Evolutionary conservation across 2,888 invertebrate genomes (phyloP), one percentile per base, ranked within the genome.

Genomic region (Scrobipalpa costella): DNA sequence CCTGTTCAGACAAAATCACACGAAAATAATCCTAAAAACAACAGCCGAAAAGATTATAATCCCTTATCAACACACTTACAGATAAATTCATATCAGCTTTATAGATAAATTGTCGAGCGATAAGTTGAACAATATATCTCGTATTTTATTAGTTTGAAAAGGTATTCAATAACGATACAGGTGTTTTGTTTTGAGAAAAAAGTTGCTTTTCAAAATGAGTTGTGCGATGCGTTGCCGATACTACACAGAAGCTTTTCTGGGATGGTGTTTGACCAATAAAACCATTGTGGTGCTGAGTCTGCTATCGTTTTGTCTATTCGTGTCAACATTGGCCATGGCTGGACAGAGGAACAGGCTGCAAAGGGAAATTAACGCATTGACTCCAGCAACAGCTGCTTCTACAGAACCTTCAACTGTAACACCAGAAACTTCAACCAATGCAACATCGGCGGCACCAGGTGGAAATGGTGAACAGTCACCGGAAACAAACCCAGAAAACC

Each of bases 241-340:
- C 67, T 86, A 85, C 61, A 78, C 78, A 0, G 80, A 85, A 21
- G 74, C 76, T 44, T 75, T 77, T 0, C 36, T 85, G 2, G 79
- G 70, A 1, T 90, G 90, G 90, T 81, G 83, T 75, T 47, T 85
- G 50, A 83, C 88, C 49, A 90, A 90, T 67, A 90, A 90, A 73
- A 65, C 83, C 0, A 89, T 90, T 50, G 88, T 90, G 3, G 73
- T 90, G 0, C 73, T 90, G 1, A 73, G 79, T 38, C 63, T 86
- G 6, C 66, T 90, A 1, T 84, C 83, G 0, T 90, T 90, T 64
- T 83, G 78, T 60, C 69, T 89, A 6, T 85, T 90, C 44, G 85
- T 90, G 0, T 88, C 90, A 0, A 87, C 87, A 0, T 73, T 85
- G 63, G 80, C 78, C 0, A 57, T 90, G 11, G 78, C 87, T 6